Evolutionary conservation across 2,888 invertebrate genomes (phyloP).

Genomic region (Tetanocera ferruginea): DNA sequence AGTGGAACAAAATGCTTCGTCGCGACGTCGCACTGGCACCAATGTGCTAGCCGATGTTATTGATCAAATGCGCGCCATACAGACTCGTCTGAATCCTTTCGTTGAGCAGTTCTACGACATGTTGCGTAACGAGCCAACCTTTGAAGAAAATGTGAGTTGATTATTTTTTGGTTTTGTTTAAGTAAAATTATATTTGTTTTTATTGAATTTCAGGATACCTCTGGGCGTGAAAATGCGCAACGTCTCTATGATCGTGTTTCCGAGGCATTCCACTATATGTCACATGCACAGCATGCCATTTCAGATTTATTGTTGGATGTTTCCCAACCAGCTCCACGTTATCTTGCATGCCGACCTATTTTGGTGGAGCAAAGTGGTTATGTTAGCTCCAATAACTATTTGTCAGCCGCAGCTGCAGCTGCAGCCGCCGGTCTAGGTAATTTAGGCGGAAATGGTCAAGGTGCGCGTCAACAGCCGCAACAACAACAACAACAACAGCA

Average conservation of each 20-base stretch:
- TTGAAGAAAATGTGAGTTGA: slow-evolving; percentile 65
- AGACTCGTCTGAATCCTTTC: slow-evolving; percentile 76
- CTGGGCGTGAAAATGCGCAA: slow-evolving; percentile 74
- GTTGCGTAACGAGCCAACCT: slow-evolving; percentile 74
- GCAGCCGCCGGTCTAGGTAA: slow-evolving; percentile 37
- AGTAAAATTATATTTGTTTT: not conserved
- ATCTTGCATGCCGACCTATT: slow-evolving; percentile 79
- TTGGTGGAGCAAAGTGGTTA: slow-evolving; percentile 77
- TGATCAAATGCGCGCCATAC: slow-evolving; percentile 65
- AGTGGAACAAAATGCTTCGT: slow-evolving; percentile 46
- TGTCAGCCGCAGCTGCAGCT: slow-evolving; percentile 54
- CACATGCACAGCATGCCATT: slow-evolving; percentile 90
- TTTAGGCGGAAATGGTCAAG: slow-evolving; percentile 12
- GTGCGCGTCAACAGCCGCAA: slow-evolving; percentile 39
- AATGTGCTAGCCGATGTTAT: slow-evolving; percentile 66
- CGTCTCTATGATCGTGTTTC: slow-evolving; percentile 81
- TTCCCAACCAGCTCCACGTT: slow-evolving; percentile 77
- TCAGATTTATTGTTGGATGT: slow-evolving; percentile 88
- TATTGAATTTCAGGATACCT: slow-evolving; percentile 61
- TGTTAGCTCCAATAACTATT: slow-evolving; percentile 67
- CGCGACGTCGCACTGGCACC: slow-evolving; percentile 66
- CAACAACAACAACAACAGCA: slow-evolving; percentile 51
- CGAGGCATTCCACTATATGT: slow-evolving; percentile 85
- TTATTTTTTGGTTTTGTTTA: not conserved
- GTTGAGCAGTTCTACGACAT: slow-evolving; percentile 76